Evolutionary conservation across 2,888 invertebrate genomes (phyloP).

Genomic region (Nymphalis c-album): DNA sequence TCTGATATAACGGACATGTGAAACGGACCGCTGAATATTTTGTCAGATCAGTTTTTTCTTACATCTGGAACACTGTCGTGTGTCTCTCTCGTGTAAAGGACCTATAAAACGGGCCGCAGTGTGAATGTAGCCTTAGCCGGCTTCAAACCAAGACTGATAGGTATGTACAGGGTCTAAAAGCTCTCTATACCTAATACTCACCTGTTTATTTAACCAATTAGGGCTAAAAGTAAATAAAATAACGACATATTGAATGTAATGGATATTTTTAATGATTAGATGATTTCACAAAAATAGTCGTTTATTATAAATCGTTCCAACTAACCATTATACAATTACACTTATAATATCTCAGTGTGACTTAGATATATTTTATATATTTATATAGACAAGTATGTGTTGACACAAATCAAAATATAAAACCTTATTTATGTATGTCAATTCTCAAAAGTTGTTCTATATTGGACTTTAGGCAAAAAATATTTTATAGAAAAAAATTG

Average conservation of each 20-base stretch:
- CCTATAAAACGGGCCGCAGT: no score
- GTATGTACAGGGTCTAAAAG: no score
- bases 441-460: conserved; percentile 6
- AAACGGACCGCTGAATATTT: no score
- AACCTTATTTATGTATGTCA: neutral
- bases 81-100: no score
- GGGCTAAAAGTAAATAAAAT: conserved; percentile 34
- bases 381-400: neutral
- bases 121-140: no score
- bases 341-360: conserved; percentile 28
- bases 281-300: conserved; percentile 64
- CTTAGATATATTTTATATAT: neutral
- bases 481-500: no score
- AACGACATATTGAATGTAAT: conserved; percentile 56
- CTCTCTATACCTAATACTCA: no score
- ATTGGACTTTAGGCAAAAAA: neutral
- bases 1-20: no score
- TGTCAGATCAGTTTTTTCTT: no score
- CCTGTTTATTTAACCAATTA: neutral
- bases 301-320: conserved; percentile 39
- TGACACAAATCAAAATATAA: conserved; percentile 1
- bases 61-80: no score
- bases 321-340: conserved; percentile 23
- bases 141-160: no score
- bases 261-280: conserved; percentile 66